Evolutionary conservation across 2,797 vertebrate species (phyloP).

Genomic region (Onychomys torridus): DNA sequence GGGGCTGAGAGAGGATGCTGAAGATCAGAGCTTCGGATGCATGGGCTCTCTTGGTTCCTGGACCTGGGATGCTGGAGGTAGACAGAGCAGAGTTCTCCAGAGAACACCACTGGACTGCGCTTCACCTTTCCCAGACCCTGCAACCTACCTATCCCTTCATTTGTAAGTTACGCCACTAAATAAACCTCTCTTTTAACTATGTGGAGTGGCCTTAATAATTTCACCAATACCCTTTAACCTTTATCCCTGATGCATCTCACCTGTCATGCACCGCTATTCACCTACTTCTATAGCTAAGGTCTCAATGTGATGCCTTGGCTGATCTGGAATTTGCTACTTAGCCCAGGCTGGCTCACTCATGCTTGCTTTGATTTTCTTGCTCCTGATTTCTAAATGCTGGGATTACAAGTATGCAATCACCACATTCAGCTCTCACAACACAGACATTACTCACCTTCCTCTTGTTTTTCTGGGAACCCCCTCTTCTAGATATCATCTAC

Average conservation of each 20-base stretch:
- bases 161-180: no score
- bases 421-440: neutral
- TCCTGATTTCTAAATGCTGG: neutral
- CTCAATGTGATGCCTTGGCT: neutral
- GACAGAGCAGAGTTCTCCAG: no score
- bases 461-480: neutral
- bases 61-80: no score
- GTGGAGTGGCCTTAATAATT: no score
- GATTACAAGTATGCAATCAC: neutral
- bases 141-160: no score
- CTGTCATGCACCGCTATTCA: neutral
- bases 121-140: no score
- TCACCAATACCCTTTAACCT: neutral
- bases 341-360: neutral
- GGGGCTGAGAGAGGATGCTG: no score
- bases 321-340: neutral
- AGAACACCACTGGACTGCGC: no score
- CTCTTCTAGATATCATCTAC: constrained; percentile 9
- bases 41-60: no score
- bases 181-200: no score
- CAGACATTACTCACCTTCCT: constrained; percentile 27
- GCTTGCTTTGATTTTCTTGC: neutral
- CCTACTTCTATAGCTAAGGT: neutral
- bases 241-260: constrained; percentile 8
- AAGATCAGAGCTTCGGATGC: no score